Percentiles rank a stretch among this genome's conserved stretches.
phyloP scores from a whole-genome alignment of 2,888 invertebrate species.

The Agrotis exclamationis region DNA sequence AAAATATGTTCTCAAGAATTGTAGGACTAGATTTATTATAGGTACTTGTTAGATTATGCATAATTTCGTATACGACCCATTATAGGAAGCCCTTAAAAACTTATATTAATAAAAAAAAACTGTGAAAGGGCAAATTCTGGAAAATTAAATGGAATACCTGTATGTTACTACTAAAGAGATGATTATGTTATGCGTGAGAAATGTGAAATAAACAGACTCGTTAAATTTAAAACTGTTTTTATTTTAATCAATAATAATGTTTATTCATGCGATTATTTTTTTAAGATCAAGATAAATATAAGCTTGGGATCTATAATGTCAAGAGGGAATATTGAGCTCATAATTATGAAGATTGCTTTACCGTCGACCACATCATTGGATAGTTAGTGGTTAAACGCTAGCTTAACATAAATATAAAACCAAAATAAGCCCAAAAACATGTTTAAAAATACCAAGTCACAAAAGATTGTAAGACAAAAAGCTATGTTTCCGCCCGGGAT shows the following conservation, averaged over 20 bases:
- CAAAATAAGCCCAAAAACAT: no score
- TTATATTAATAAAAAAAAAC: neutral
- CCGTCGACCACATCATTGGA: no score
- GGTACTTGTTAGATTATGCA: constrained; percentile 23
- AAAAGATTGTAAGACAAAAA: constrained; percentile 83
- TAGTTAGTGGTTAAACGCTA: no score
- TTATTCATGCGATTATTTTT: no score
- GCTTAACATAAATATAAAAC: no score
- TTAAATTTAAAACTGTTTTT: constrained; percentile 44
- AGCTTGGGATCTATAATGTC: no score
- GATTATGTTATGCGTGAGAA: constrained; percentile 43
- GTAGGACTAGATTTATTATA: constrained; percentile 8
- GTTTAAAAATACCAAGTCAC: no score
- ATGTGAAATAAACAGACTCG: constrained; percentile 51
- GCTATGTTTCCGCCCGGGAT: constrained; percentile 95
- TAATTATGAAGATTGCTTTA: no score
- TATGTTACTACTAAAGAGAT: constrained; percentile 17
- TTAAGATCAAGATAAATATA: no score
- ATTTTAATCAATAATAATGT: neutral
- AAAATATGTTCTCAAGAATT: neutral
- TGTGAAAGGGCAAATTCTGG: neutral
- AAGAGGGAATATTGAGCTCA: no score
- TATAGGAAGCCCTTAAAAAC: neutral
- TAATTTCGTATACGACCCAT: constrained; percentile 1
- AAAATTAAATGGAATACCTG: neutral